A percentile compares a stretch with the other conserved stretches of the same genome.
Evolutionary conservation across 2,888 invertebrate species (phyloP).

Genomic region (Raillietiella orientalis): DNA sequence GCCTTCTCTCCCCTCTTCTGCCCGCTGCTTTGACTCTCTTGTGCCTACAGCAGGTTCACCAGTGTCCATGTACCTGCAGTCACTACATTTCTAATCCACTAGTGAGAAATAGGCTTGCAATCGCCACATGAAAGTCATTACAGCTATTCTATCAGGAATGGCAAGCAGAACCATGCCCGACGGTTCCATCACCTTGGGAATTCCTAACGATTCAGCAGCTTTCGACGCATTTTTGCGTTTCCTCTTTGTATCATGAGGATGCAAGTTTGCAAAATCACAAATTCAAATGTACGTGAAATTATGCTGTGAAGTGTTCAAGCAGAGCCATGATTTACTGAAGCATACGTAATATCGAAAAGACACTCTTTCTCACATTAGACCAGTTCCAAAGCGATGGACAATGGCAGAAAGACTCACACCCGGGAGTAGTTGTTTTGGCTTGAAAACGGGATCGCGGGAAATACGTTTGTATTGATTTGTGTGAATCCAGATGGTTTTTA

Average conservation of each 20-base stretch:
- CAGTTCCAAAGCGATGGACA: constrained; percentile 65
- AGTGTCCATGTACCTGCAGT: no score
- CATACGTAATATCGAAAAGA: no score
- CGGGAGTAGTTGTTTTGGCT: constrained; percentile 78
- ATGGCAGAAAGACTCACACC: constrained; percentile 88
- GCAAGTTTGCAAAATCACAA: constrained; percentile 55
- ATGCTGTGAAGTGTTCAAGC: no score
- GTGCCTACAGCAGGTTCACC: no score
- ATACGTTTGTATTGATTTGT: constrained; percentile 57
- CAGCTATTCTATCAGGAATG: constrained; percentile 75
- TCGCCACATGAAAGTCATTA: no score
- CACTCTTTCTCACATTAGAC: constrained; percentile 67
- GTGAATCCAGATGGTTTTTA: no score
- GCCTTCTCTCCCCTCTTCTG: no score
- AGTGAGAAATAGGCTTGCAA: no score
- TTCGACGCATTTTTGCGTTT: constrained; percentile 77
- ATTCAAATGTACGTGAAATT: no score
- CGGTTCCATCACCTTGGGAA: constrained; percentile 66
- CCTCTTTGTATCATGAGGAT: constrained; percentile 51
- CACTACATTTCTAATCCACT: no score
- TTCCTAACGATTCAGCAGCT: constrained; percentile 58
- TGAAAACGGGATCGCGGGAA: constrained; percentile 55
- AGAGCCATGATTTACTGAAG: no score
- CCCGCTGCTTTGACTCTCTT: no score
- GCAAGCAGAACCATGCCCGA: constrained; percentile 63